These are phyloP conservation scores for Champsocephalus esox DNA, from an alignment of 2,797 vertebrate genomes.

Conservation along the genomic window DNA sequence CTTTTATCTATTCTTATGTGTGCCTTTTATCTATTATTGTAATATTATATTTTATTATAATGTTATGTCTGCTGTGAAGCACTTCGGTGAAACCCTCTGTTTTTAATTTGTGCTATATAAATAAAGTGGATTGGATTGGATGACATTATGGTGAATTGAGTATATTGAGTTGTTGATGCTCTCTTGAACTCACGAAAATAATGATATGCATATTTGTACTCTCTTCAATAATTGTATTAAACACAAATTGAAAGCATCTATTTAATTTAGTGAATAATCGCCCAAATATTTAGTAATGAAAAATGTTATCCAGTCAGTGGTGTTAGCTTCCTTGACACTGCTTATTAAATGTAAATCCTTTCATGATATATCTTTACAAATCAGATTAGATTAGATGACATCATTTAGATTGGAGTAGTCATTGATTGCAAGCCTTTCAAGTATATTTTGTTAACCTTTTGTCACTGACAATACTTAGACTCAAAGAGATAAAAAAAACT, in stretches of 20 bases:
- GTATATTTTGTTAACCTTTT: no score
- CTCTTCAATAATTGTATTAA: neutral
- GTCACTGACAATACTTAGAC: no score
- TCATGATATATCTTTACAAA: neutral
- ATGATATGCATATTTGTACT: neutral
- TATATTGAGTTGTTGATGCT: neutral
- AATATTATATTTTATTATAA: no score
- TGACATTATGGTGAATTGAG: neutral
- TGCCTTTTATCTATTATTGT: no score
- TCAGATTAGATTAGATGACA: neutral
- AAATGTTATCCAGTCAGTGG: neutral
- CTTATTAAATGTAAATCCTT: no score
- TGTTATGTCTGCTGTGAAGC: no score
- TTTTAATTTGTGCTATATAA: no score
- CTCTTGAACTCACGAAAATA: neutral
- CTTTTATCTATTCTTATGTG: no score
- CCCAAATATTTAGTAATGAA: conserved; percentile 7
- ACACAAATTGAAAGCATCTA: neutral
- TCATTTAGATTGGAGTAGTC: neutral
- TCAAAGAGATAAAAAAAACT: no score
- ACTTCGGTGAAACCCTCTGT: no score
- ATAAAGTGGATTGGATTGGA: no score
- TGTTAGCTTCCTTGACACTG: neutral
- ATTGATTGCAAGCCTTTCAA: no score
- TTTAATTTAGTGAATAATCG: neutral